A percentile compares a stretch with the other conserved stretches of the same genome.
These are phyloP conservation scores for Brachionichthys hirsutus DNA, from an alignment of 2,113 vertebrate species.

Conservation along the genomic window DNA sequence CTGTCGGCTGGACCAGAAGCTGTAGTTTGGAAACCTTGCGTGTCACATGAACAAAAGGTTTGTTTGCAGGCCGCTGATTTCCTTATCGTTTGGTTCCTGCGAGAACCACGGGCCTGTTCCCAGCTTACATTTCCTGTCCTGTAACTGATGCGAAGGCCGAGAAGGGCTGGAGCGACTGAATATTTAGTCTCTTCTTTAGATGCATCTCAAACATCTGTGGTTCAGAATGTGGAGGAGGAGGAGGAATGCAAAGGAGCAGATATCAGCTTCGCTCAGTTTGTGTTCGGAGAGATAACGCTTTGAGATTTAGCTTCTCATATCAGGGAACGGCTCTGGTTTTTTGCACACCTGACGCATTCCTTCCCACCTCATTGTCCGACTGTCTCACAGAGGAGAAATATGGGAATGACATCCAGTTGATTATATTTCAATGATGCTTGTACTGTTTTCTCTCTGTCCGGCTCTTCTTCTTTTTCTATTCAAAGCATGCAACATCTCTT, in stretches of 20 bases:
- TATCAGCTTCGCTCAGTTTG: neutral
- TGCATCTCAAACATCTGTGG: neutral
- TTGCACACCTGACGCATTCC: conserved; percentile 4
- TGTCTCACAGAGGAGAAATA: neutral
- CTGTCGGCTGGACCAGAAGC: too few species aligned
- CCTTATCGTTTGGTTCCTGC: neutral
- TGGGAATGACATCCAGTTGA: neutral
- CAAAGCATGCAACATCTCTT: conserved; percentile 6
- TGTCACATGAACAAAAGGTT: too few species aligned
- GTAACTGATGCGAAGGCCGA: neutral
- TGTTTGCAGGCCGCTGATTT: neutral
- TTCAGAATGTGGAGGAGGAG: neutral
- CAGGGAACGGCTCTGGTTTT: conserved; percentile 7
- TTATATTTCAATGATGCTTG: neutral
- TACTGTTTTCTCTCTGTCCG: neutral
- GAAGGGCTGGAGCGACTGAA: neutral
- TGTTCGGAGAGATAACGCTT: neutral
- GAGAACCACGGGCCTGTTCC: neutral
- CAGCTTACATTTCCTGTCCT: conserved; percentile 1
- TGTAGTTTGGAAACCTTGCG: too few species aligned
- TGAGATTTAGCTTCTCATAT: conserved; percentile 15
- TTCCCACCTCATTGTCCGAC: neutral
- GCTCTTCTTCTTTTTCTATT: neutral
- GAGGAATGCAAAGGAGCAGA: neutral
- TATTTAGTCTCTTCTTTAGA: neutral